Base-by-base conservation (phyloP, 1,140 invertebrate genomes). In the Cyphomyrmex costatus region DNA sequence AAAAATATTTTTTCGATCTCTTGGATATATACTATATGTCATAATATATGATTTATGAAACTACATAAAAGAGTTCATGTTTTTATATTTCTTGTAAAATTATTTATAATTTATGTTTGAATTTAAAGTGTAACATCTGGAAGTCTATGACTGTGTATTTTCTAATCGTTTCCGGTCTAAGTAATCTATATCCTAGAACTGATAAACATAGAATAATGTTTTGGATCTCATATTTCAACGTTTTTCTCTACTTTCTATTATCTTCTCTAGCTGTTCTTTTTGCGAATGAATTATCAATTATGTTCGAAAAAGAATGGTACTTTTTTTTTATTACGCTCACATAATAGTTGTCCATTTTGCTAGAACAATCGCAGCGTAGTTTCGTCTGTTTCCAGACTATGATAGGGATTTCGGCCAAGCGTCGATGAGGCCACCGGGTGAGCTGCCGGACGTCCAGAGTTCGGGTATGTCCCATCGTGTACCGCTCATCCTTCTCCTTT, bases 331-430 rank as follows among this genome's bases (percentile, higher is more conserved):
- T 33, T 46, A 16, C 10, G 2, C 4, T 12, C 53, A 19, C 30
- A 19, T 33, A 83, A 74, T 46, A 33, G 42, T 33, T n/a, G n/a
- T 12, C 36, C 7, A 60, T 73, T 73, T n/a, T 33, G 8, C 19
- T 51, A 58, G 49, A 56, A 73, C 79, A 49, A 68, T 27, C 58
- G 76, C 65, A 88, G 82, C 68, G 24, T 21, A 66, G 49, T 30
- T 77, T n/a, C 53, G 14, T 93, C 74, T 93, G 82, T 53, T 93
- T 91, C 0, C 91, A 94, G 94, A 93, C 90, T 93, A 94, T 83
- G 91, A 92, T 58, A 89, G 89, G 19, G 89, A 94, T 30, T 92
- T 92, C 73, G 90, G 90, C 24, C 68, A 86, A 21, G 85, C 91
- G 19, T 94, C 94, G 66, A 92, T 92, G 90, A 93, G 90, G 88